Evolutionary conservation across 2,113 vertebrate genomes (phyloP), one percentile per base, ranked within the genome.

Genomic region (Noturus placidus): DNA sequence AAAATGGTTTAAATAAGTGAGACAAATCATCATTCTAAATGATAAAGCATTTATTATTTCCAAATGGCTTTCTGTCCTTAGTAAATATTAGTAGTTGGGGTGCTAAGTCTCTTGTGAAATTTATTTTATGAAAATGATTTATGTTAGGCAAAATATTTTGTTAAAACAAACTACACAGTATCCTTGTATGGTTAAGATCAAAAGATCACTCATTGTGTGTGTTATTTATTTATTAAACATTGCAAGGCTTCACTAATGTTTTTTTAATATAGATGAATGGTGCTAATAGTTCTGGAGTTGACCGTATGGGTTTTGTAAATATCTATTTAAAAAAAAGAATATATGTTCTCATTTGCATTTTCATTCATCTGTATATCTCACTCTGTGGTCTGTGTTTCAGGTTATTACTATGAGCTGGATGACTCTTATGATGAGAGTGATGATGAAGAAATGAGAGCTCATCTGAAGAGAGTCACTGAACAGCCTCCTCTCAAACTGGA

Each of bases 381-480:
- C 4, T 52, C 5, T 87, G 33, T 15, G 38, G 30, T 83, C 4
- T 63, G 22, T 88, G 19, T 25, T 5, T 38, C 92, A 99, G 98
- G 98, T 88, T 99, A 98, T 93, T 99, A 97, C 92, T 99, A 99
- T 0, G 97, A 99, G 92, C 95, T 99, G 88, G 97, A 99, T 0
- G 98, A 99, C 94, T 99, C 98, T 4, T 99, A 98, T 0, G 98
- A 99, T 0, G 98, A 99, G 93, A 99, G 98, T 0, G 98, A 99
- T 0, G 98, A 99, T 90, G 98, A 99, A 89, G 98, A 99, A 90
- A 97, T 99, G 87, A 94, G 96, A 90, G 97, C 97, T 33, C 98
- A 99, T 94, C 97, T 99, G 86, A 96, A 96, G 74, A 97, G 97
- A 11, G 98, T 99, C 70, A 94, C 96, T 0, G 97, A 98, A 92